phyloP scores from a whole-genome alignment of 2,888 invertebrate species.

The Eledona agricola region DNA sequence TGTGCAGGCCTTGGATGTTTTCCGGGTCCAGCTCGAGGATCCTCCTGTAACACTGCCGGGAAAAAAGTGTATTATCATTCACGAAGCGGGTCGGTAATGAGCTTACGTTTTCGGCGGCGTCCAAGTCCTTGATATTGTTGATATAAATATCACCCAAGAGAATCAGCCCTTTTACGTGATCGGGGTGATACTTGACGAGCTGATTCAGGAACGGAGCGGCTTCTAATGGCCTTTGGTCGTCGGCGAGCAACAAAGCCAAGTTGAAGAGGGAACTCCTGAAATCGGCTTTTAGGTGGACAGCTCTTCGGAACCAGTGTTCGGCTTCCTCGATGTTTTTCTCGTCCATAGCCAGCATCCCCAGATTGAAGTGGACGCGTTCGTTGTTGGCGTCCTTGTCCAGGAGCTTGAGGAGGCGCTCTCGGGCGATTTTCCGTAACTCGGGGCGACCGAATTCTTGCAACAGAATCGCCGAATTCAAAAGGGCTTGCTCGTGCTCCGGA shows the following conservation, averaged over 20 bases:
- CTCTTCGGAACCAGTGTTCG: constrained; percentile 86
- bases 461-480: constrained; percentile 93
- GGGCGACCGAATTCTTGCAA: constrained; percentile 88
- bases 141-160: constrained; percentile 95
- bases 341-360: constrained; percentile 97
- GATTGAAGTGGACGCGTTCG: constrained; percentile 92
- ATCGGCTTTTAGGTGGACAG: constrained; percentile 86
- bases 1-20: constrained; percentile 94
- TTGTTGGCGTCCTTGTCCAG: constrained; percentile 81
- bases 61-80: no score
- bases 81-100: constrained; percentile 9
- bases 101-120: constrained; percentile 91
- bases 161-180: constrained; percentile 94
- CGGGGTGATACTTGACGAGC: constrained; percentile 88
- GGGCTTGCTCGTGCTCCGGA: constrained; percentile 93
- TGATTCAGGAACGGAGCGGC: constrained; percentile 93
- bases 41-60: constrained; percentile 88
- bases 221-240: constrained; percentile 86
- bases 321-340: constrained; percentile 88
- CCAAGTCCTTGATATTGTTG: constrained; percentile 92
- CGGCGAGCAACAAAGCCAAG: constrained; percentile 87
- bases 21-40: constrained; percentile 88
- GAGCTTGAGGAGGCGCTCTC: constrained; percentile 82
- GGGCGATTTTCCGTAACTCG: constrained; percentile 80
- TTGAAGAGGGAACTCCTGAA: constrained; percentile 96